phyloP scores from a whole-genome alignment of 2,113 vertebrate genomes.

The Orthonyx spaldingii region DNA sequence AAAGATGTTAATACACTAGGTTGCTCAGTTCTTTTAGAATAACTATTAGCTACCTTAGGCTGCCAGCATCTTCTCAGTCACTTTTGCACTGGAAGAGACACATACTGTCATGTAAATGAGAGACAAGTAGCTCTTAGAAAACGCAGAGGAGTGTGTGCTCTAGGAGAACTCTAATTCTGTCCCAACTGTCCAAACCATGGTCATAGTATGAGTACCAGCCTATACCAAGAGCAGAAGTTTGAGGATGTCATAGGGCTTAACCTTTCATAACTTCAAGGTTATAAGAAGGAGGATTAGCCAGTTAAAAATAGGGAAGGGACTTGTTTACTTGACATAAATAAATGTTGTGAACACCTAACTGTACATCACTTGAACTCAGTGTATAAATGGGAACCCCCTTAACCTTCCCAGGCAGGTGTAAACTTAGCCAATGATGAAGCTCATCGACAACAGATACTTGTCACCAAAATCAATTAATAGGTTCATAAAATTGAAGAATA shows the following conservation, averaged over 20 bases:
- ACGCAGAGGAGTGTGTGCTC: not conserved
- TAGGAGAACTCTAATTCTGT: not conserved
- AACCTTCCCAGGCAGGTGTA: not conserved
- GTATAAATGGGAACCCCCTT: not conserved
- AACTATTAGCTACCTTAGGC: not conserved
- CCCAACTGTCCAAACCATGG: not conserved
- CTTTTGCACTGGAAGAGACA: not conserved
- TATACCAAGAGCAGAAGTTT: not conserved
- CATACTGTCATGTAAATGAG: not conserved
- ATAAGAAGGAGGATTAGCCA: not conserved
- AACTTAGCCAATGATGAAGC: not conserved
- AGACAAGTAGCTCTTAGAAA: not conserved
- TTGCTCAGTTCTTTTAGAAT: not conserved
- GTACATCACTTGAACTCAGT: not conserved
- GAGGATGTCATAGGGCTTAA: not conserved
- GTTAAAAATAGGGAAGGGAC: not conserved
- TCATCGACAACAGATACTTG: not conserved
- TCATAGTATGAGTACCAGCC: not conserved
- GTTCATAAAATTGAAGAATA: not conserved
- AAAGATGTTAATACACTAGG: not conserved
- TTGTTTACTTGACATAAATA: not conserved
- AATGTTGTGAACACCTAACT: not conserved
- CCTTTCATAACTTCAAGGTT: not conserved
- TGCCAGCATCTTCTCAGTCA: not conserved
- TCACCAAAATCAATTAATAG: not conserved